Evolutionary conservation across 2,113 vertebrate species (phyloP).

Genomic region (Podiceps cristatus): DNA sequence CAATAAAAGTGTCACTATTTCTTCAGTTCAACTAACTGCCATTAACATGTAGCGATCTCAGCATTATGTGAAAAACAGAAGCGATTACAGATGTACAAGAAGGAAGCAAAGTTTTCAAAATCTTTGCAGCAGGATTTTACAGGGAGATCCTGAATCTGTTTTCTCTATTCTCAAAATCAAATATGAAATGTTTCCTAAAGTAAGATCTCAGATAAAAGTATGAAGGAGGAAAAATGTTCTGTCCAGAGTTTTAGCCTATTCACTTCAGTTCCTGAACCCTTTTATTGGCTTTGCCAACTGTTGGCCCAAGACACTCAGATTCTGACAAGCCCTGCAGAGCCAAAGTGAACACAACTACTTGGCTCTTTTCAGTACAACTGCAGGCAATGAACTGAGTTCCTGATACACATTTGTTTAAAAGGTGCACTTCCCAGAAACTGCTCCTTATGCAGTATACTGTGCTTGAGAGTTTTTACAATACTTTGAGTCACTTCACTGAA

Average conservation of each 20-base stretch:
- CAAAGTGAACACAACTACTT: not conserved
- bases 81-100: not conserved
- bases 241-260: not conserved
- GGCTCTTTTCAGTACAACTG: not conserved
- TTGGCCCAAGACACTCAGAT: not conserved
- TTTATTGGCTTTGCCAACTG: not conserved
- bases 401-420: not conserved
- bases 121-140: not conserved
- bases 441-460: not conserved
- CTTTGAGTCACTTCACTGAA: not conserved
- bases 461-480: not conserved
- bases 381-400: not conserved
- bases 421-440: not conserved
- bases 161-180: not conserved
- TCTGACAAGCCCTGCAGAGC: not conserved
- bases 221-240: not conserved
- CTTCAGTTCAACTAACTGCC: not conserved
- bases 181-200: not conserved
- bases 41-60: not conserved
- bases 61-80: not conserved
- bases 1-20: not conserved
- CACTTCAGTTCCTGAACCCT: accelerated
- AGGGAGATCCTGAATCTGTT: not conserved
- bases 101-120: not conserved
- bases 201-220: not conserved